These are phyloP conservation scores for Pristionchus maxplancki DNA, from an alignment of 2,888 invertebrate species.

Conservation along the genomic window DNA sequence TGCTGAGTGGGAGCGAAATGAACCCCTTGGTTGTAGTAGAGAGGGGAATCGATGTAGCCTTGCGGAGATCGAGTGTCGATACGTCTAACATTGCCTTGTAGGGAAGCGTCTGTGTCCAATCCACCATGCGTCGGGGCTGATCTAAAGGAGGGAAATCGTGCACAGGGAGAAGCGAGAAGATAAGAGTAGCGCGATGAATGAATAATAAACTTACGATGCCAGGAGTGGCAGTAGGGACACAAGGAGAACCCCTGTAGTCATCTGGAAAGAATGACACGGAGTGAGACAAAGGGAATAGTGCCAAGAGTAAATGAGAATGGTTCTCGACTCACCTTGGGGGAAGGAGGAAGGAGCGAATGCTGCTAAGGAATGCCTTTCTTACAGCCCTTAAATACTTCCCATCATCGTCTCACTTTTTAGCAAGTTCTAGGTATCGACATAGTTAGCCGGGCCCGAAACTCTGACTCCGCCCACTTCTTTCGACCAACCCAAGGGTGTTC, in stretches of 20 bases:
- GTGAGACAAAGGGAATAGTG: background rate
- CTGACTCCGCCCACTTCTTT: constrained; percentile 28
- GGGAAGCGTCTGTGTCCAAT: constrained; percentile 50
- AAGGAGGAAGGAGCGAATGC: constrained; percentile 43
- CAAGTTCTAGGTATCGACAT: constrained; percentile 49
- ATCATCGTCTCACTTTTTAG: constrained; percentile 49
- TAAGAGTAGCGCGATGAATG: background rate
- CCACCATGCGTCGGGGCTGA: constrained; percentile 47
- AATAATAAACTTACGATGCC: constrained; percentile 10
- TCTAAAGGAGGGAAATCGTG: background rate
- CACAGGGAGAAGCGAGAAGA: background rate
- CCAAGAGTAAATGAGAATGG: background rate
- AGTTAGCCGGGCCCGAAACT: constrained; percentile 37
- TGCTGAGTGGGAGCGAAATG: constrained; percentile 47
- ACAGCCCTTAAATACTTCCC: constrained; percentile 22
- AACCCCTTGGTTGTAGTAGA: constrained; percentile 52
- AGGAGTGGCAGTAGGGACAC: constrained; percentile 44
- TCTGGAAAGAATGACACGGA: background rate
- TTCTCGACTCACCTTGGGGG: constrained; percentile 50
- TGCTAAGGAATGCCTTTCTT: background rate
- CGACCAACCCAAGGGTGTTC: background rate
- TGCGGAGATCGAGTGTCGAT: constrained; percentile 50
- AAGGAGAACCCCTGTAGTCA: constrained; percentile 21
- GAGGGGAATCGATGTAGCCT: constrained; percentile 50
- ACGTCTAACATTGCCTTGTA: constrained; percentile 47